Evolutionary conservation across 2,113 vertebrate genomes (phyloP), one percentile per base, ranked within the genome.

Genomic region (Barbus barbus): DNA sequence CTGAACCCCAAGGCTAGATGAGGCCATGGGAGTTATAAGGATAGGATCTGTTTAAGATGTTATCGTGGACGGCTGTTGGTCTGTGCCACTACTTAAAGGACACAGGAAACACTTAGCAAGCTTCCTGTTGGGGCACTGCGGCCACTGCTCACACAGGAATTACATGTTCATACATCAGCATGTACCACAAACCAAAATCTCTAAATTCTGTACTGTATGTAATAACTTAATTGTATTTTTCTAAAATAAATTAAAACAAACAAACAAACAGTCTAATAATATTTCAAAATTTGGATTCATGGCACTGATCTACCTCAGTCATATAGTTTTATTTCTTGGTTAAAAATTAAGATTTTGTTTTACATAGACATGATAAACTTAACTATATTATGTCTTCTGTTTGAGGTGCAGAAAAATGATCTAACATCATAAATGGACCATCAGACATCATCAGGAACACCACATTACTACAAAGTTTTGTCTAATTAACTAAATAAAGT

Each of bases 21-120:
- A 84, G 84, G 77, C 56, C 1, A 69, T 85, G 85, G 75, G 85
- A 89, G 86, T 90, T 83, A 84, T 69, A 87, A 88, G 84, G 44
- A 75, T 72, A 81, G 63, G 78, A 79, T 56, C 83, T 82, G 74
- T 58, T 81, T 44, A 46, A 60, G 91, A 93, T 92, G 87, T 74
- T 92, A 92, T 93, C 90, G 85, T 75, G 77, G 89, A 87, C 78
- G 48, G 33, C 24, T 48, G 4, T 63, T 82, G 65, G 28, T 80
- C 33, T 61, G 84, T 65, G 67, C 80, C 73, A 77, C 63, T 28
- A 51, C 56, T 71, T 69, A 48, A 46, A 82, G 58, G 63, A 93
- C 88, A 91, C 90, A 93, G 92, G 92, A 94, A 94, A 90, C 67
- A 73, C 73, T 69, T 76, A 53, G 20, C 76, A 58, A 75, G 9